phyloP scores from a whole-genome alignment of 2,113 vertebrate genomes.

The Sapayoa aenigma region DNA sequence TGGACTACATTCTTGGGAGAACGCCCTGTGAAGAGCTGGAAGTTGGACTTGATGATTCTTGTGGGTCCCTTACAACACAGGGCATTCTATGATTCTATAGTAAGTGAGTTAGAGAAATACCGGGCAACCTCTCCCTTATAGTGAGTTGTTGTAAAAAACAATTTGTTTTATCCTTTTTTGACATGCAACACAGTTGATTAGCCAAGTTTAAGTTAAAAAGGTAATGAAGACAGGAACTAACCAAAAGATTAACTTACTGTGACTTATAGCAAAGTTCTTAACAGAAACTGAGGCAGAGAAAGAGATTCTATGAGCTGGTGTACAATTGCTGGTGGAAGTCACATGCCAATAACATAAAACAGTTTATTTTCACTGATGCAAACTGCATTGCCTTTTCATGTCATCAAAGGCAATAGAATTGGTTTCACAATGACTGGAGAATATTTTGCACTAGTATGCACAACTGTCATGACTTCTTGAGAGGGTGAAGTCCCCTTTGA shows the following conservation, averaged over 20 bases:
- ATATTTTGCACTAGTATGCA: neutral
- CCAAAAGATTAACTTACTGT: neutral
- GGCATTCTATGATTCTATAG: neutral
- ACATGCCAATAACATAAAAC: neutral
- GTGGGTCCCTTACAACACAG: neutral
- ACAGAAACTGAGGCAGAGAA: neutral
- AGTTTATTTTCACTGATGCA: neutral
- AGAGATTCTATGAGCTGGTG: neutral
- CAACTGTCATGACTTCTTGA: neutral
- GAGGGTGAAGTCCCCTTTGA: neutral
- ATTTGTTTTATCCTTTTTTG: neutral
- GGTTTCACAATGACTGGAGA: rapidly evolving
- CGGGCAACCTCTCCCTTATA: neutral
- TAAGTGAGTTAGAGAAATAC: neutral
- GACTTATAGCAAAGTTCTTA: neutral
- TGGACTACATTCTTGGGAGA: neutral
- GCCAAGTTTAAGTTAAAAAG: neutral
- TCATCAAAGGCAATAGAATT: neutral
- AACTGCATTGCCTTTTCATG: neutral
- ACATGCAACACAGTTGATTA: neutral
- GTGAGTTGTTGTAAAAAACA: neutral
- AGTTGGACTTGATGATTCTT: neutral
- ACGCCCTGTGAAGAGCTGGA: neutral
- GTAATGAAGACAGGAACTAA: neutral
- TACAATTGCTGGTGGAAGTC: neutral